Evolutionary conservation across 1,140 invertebrate species (phyloP), one percentile per base, ranked within the genome.

Genomic region (Cyrtorhinus lividipennis): DNA sequence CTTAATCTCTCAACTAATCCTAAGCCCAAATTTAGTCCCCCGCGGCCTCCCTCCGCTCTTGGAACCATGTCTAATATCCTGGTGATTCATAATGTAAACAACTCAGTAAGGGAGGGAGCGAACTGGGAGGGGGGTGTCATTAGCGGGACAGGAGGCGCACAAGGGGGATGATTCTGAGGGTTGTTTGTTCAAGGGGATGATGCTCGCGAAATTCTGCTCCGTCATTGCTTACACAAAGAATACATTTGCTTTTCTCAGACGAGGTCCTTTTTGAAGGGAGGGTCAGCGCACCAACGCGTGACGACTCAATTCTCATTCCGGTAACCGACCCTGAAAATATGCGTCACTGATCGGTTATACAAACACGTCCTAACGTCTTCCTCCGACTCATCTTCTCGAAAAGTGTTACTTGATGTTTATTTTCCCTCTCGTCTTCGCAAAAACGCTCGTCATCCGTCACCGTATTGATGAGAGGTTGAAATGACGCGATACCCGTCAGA

Each of bases 11-110:
- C 48, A 20, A 38, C 48, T 53, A 53, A 53, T 53, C 48, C 48
- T 20, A 5, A 10, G 48, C 5, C 48, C 10, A 53, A 53, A 15
- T 53, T 53, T 12, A 53, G 20, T 10, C 48, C 48, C 48, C 48
- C 5, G 48, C 10, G 48, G 8, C 20, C 20, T 53, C 48, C 20
- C 48, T 5, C 48, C 48, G 5, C 48, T 53, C 48, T 20, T 38
- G 22, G 22, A 57, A 23, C 56, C 25, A 12, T 24, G 24, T 30
- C 24, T 59, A 59, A 57, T 56, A 56, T 63, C 62, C 62, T 56
- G 62, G 56, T 63, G 62, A 63, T 63, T 63, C 62, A 63, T 63
- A 63, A 63, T 63, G 24, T 48, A 63, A 63, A 61, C 60, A 61
- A 15, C 30, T 63, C 26, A 22, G 45, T n/a, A 22, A 44, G 62